Evolutionary conservation across 1,140 invertebrate genomes (phyloP).

Genomic region (Helicoverpa armigera): DNA sequence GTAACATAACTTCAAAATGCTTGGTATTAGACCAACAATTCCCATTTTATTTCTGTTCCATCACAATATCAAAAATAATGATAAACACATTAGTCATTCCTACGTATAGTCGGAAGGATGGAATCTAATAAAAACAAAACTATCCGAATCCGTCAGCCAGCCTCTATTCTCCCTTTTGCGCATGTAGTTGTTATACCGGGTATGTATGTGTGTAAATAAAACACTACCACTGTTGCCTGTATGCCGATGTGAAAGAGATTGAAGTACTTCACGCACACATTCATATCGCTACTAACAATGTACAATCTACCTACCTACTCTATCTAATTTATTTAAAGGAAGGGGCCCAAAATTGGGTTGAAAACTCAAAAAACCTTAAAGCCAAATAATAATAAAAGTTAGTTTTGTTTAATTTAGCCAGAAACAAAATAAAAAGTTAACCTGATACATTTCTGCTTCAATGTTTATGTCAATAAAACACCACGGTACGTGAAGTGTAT

Average conservation of each 20-base stretch:
- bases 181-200: slow-evolving; percentile 56
- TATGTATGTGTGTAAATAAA: slow-evolving; percentile 64
- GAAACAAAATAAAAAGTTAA: slow-evolving; percentile 30
- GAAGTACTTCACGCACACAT: slow-evolving; percentile 76
- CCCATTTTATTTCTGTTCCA: neutral
- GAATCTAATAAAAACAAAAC: slow-evolving; percentile 80
- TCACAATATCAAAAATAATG: slow-evolving; percentile 26
- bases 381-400: slow-evolving; percentile 22
- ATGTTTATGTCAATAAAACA: slow-evolving; percentile 53
- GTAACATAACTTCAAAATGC: no score
- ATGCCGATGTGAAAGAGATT: slow-evolving; percentile 72
- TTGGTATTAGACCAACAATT: neutral
- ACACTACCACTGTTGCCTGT: slow-evolving; percentile 29
- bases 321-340: slow-evolving; percentile 72
- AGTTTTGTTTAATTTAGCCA: neutral
- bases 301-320: slow-evolving; percentile 46
- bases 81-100: slow-evolving; percentile 49
- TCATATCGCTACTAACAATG: slow-evolving; percentile 42
- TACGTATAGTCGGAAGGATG: slow-evolving; percentile 71
- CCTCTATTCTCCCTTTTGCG: slow-evolving; percentile 65
- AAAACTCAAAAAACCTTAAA: slow-evolving; percentile 56
- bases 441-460: slow-evolving; percentile 39
- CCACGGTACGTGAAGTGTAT: slow-evolving; percentile 46
- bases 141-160: slow-evolving; percentile 65
- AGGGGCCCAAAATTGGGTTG: slow-evolving; percentile 67